These are phyloP conservation scores for Oligia latruncula DNA, from an alignment of 2,888 invertebrate species.

Conservation along the genomic window DNA sequence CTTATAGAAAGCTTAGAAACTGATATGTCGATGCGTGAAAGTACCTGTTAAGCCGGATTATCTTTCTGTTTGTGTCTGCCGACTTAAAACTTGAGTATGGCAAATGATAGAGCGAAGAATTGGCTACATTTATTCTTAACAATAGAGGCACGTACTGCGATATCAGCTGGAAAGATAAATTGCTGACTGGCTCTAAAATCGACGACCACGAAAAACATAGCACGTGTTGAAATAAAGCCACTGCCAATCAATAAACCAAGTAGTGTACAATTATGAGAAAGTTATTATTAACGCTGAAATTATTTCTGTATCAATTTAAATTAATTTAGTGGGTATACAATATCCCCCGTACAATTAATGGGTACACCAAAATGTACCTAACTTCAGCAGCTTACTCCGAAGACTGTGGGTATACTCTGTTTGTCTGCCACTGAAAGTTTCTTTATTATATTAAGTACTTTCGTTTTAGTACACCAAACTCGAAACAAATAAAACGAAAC, in stretches of 20 bases:
- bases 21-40: conserved; percentile 50
- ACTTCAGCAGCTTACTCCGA: conserved; percentile 4
- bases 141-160: conserved; percentile 73
- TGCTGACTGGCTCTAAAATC: conserved; percentile 21
- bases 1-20: conserved; percentile 22
- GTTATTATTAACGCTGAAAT: neutral
- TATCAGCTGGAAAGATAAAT: conserved; percentile 63
- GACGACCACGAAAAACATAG: conserved; percentile 59
- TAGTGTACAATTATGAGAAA: neutral
- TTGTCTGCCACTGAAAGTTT: conserved; percentile 38
- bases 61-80: conserved; percentile 51
- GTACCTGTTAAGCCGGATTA: conserved; percentile 69
- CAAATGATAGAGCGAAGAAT: conserved; percentile 63
- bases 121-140: conserved; percentile 51
- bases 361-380: conserved; percentile 1
- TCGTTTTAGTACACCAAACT: conserved; percentile 45
- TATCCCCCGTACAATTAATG: neutral
- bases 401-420: conserved; percentile 20
- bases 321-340: conserved; percentile 7
- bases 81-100: conserved; percentile 68
- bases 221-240: conserved; percentile 31
- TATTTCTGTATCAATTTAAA: neutral
- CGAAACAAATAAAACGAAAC: conserved; percentile 59
- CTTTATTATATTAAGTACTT: conserved; percentile 45
- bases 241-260: conserved; percentile 25